Base-by-base conservation (phyloP, 2,888 invertebrate species). In the Scaptomyza cyrtandrae region DNA sequence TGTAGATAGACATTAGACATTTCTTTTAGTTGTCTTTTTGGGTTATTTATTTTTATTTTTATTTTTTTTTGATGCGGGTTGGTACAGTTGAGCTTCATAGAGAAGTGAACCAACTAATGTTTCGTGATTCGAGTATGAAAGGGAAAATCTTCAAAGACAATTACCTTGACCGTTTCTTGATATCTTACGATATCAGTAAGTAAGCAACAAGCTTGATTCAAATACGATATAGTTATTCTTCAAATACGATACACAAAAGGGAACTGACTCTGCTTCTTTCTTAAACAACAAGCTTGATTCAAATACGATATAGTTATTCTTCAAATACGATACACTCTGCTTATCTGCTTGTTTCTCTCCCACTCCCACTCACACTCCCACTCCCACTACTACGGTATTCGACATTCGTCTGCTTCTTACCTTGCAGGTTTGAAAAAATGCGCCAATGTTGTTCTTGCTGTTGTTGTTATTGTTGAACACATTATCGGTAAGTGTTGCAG, bases 341-440 rank as follows among this genome's bases (percentile, higher is more conserved):
- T 46, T 45, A 19, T 19, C 19, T 19, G 19, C 19, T 19, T 19
- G 19, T 24, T 5, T 2, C 35, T 13, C 5, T 13, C 11, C 35
- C 4, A 4, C 33, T 9, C 31, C 31, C 9, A 9, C 37, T 14
- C n/a, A n/a, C n/a, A n/a, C 5, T 13, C 11, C 35, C 4, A 4
- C 33, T 9, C 31, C 31, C 9, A 9, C 37, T 14, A 37, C 37
- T n/a, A n/a, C 14, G 5, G 14, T 0, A 35, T 19, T 19, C 11
- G 13, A 7, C 37, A n/a, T 14, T 29, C 41, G n/a, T 11, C 19
- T 46, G 19, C 59, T 33, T 49, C 90, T 91, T 90, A 92, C 92
- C 92, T 92, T 92, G 92, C 92, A 92, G 58, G 92, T 92, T 87
- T 92, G 92, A 75, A 92, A 92, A 75, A 92, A 92, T 54, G 92